These are phyloP conservation scores for Asteroscopus sphinx DNA, from an alignment of 2,888 invertebrate species.

Conservation along the genomic window DNA sequence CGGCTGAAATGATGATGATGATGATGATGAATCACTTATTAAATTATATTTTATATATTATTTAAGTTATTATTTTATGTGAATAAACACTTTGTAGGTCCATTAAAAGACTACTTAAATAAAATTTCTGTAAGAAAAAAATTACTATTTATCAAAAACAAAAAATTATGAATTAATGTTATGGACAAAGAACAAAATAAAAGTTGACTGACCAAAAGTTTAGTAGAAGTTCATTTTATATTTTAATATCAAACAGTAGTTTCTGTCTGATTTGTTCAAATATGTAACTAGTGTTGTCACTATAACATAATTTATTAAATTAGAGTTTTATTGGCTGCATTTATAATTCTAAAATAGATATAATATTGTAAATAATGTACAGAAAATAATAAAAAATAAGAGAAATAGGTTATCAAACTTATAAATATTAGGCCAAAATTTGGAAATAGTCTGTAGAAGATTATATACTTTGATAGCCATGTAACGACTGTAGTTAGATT, in stretches of 20 bases:
- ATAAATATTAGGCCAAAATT: constrained; percentile 21
- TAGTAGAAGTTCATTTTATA: too few relatives aligned
- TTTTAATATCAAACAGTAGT: not conserved
- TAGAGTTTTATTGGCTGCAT: constrained; percentile 28
- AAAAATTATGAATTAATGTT: too few relatives aligned
- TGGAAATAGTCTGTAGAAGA: constrained; percentile 31
- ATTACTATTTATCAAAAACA: too few relatives aligned
- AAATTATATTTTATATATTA: too few relatives aligned
- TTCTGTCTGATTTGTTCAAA: not conserved
- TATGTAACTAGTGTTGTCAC: not conserved
- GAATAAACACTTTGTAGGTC: too few relatives aligned
- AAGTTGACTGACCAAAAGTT: too few relatives aligned
- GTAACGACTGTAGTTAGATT: constrained; percentile 23
- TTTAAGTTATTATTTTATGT: too few relatives aligned
- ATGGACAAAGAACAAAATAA: too few relatives aligned
- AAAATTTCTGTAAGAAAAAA: too few relatives aligned
- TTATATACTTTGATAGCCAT: constrained; percentile 29
- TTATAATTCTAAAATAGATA: constrained; percentile 35
- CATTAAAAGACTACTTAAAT: too few relatives aligned
- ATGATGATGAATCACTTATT: too few relatives aligned
- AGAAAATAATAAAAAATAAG: constrained; percentile 33
- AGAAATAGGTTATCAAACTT: constrained; percentile 18
- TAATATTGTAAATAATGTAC: constrained; percentile 56
- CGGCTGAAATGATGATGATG: too few relatives aligned
- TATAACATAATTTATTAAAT: constrained; percentile 4